These are phyloP conservation scores for Phalacrocorax pelagicus DNA, from an alignment of 2,113 vertebrate genomes.

Conservation along the genomic window DNA sequence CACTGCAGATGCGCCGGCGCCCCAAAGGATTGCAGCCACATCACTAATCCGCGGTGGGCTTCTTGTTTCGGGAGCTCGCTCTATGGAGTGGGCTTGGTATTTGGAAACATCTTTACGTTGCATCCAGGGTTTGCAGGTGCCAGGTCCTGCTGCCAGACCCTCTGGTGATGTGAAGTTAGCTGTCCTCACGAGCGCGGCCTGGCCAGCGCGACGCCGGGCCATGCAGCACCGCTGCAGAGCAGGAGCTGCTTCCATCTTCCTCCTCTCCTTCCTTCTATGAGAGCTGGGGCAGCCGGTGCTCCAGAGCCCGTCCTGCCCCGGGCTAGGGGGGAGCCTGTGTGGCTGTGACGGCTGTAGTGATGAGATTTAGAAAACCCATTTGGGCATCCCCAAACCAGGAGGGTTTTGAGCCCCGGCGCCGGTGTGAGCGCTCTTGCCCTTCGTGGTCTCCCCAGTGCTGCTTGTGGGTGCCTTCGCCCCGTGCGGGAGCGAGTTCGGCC, in stretches of 20 bases:
- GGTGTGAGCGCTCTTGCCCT: not conserved
- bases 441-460: rapidly evolving
- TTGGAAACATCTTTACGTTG: not conserved
- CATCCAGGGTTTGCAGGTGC: not conserved
- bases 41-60: not conserved
- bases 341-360: not conserved
- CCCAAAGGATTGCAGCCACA: rapidly evolving
- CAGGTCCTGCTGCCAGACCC: not conserved
- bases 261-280: not conserved
- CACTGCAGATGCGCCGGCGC: rapidly evolving
- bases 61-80: not conserved
- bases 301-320: not conserved
- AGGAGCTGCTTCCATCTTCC: not conserved
- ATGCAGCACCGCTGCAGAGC: not conserved
- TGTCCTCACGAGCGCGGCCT: not conserved
- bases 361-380: too few species aligned
- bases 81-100: not conserved
- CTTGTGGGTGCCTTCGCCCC: not conserved
- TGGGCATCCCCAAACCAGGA: not conserved
- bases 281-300: not conserved
- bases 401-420: not conserved
- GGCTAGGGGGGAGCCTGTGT: not conserved
- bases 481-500: not conserved
- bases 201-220: not conserved
- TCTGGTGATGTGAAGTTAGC: not conserved